Conservation (phyloP, 1,140 invertebrate species). For the Lordiphosa clarofinis region DNA sequence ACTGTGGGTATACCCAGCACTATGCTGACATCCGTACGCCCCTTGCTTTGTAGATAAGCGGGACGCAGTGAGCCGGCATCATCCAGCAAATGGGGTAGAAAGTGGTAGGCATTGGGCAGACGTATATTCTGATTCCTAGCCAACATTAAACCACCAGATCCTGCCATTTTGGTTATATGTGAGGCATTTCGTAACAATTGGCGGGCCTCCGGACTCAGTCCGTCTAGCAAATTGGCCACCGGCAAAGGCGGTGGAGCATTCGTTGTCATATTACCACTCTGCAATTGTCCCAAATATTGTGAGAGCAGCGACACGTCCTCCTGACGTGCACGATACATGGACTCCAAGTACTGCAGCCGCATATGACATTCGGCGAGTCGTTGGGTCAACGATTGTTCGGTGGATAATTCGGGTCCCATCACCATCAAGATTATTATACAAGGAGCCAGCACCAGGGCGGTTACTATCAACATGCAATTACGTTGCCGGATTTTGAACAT, state of each 20-base stretch:
- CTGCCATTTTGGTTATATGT: slow-evolving; percentile 24
- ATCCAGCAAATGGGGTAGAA: slow-evolving; percentile 92
- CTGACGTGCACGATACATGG: slow-evolving; percentile 85
- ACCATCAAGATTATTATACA: slow-evolving; percentile 81
- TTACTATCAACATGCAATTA: slow-evolving; percentile 81
- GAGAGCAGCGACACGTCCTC: slow-evolving; percentile 85
- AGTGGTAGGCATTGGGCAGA: slow-evolving; percentile 90
- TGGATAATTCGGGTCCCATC: slow-evolving; percentile 80
- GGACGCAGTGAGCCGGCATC: slow-evolving; percentile 89
- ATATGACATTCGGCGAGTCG: slow-evolving; percentile 86
- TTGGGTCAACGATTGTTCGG: slow-evolving; percentile 85
- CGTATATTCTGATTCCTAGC: slow-evolving; percentile 80
- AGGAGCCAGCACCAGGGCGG: slow-evolving; percentile 81
- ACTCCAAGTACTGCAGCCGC: slow-evolving; percentile 86
- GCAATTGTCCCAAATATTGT: slow-evolving; percentile 81
- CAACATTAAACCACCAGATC: slow-evolving; percentile 31
- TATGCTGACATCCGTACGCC: slow-evolving; percentile 87
- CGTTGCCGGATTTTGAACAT: slow-evolving; percentile 79
- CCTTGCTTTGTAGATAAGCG: slow-evolving; percentile 88
- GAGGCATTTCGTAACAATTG: slow-evolving; percentile 80
- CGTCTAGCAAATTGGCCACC: slow-evolving; percentile 70
- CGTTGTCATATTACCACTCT: slow-evolving; percentile 27
- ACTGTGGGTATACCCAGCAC: slow-evolving; percentile 95
- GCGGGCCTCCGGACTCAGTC: slow-evolving; percentile 79
- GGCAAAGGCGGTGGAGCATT: slow-evolving; percentile 32